Evolutionary conservation across 1,140 invertebrate genomes (phyloP).

Genomic region (Drosophila cardini): DNA sequence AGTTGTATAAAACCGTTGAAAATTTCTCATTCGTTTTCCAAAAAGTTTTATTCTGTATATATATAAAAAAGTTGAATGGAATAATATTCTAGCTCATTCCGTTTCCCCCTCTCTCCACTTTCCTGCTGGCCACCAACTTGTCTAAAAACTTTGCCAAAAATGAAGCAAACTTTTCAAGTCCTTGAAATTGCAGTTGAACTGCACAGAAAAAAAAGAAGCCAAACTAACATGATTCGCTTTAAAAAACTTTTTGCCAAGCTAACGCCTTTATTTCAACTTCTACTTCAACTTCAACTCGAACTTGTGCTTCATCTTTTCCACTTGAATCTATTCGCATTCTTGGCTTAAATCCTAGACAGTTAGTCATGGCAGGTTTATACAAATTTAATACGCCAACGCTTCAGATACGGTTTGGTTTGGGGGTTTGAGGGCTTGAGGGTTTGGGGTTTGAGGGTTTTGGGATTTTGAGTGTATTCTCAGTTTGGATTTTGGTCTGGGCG

Average conservation of each 20-base stretch:
- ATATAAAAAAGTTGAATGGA: conserved; percentile 19
- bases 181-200: conserved; percentile 36
- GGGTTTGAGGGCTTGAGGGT: too few species aligned
- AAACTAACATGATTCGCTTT: conserved; percentile 30
- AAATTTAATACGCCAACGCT: conserved; percentile 67
- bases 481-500: conserved; percentile 35
- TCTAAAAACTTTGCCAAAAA: conserved; percentile 38
- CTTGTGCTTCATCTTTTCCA: neutral
- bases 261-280: neutral
- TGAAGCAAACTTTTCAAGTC: conserved; percentile 46
- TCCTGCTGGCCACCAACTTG: conserved; percentile 37
- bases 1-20: conserved; percentile 21
- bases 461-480: conserved; percentile 4
- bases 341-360: conserved; percentile 59
- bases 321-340: neutral
- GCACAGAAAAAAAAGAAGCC: too few species aligned
- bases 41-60: conserved; percentile 23
- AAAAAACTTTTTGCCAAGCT: conserved; percentile 32
- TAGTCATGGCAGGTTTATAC: conserved; percentile 53
- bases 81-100: neutral
- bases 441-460: too few species aligned
- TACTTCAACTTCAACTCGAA: too few species aligned
- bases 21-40: conserved; percentile 3
- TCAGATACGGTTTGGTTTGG: conserved; percentile 14
- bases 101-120: neutral